phyloP scores from a whole-genome alignment of 92 coral and sea anemone species.

The Isaurus tuberculatus region DNA sequence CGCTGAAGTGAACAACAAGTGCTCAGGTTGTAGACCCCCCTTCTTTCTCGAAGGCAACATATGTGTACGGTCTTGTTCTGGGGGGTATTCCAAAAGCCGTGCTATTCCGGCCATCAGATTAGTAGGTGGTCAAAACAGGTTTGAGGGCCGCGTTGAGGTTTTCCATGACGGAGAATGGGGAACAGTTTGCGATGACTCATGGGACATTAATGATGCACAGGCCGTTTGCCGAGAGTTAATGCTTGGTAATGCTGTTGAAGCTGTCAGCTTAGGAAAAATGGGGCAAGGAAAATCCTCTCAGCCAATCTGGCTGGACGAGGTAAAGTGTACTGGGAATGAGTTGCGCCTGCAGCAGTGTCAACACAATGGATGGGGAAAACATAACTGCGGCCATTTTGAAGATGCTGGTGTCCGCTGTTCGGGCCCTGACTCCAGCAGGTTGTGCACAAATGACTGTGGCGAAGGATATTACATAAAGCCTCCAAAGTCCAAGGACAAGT shows the following conservation, averaged over 20 bases:
- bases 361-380: constrained; percentile 78
- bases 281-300: constrained; percentile 65
- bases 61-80: constrained; percentile 51
- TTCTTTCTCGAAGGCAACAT: constrained; percentile 41
- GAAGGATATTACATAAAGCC: constrained; percentile 71
- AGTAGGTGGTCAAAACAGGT: constrained; percentile 38
- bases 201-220: constrained; percentile 80
- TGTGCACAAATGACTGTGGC: constrained; percentile 79
- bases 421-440: constrained; percentile 88
- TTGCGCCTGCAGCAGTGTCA: constrained; percentile 69
- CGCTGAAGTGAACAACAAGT: constrained; percentile 52
- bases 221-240: constrained; percentile 82
- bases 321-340: constrained; percentile 78
- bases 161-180: constrained; percentile 77
- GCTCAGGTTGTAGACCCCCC: constrained; percentile 69
- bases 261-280: constrained; percentile 65
- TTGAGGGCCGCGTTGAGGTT: constrained; percentile 87
- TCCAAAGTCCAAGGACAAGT: neutral
- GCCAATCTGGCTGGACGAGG: constrained; percentile 71
- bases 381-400: constrained; percentile 92
- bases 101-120: constrained; percentile 66
- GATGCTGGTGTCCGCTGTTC: constrained; percentile 93
- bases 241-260: constrained; percentile 78
- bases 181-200: constrained; percentile 84
- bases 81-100: constrained; percentile 57